phyloP scores from a whole-genome alignment of 2,888 invertebrate genomes.

The Thumatha senex region DNA sequence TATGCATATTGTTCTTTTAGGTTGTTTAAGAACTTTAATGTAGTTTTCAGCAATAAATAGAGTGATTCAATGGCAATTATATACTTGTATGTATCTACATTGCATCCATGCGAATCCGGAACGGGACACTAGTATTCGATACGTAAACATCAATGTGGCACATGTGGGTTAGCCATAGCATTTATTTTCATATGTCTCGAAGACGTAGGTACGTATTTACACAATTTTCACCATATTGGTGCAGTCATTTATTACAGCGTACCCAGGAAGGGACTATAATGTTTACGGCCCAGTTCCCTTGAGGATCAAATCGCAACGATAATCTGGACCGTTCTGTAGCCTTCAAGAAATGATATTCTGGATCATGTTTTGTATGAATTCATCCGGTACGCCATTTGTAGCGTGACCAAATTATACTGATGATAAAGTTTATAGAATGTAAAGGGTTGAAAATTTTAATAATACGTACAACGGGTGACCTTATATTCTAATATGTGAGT shows the following conservation, averaged over 20 bases:
- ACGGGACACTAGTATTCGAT: no score
- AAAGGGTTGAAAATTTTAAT: no score
- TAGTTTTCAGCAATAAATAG: no score
- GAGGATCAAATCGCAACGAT: conserved; percentile 24
- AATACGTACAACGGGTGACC: no score
- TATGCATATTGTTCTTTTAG: no score
- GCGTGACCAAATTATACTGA: no score
- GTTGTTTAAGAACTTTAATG: no score
- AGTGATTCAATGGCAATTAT: no score
- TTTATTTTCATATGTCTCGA: conserved; percentile 14
- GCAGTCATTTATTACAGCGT: conserved; percentile 28
- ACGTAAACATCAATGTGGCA: background rate
- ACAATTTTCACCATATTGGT: conserved; percentile 30
- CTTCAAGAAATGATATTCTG: conserved; percentile 12
- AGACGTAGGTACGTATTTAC: conserved; percentile 22
- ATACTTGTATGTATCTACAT: no score
- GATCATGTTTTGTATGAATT: conserved; percentile 20
- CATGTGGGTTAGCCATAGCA: conserved; percentile 1
- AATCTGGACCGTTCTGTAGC: conserved; percentile 16
- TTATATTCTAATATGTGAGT: no score
- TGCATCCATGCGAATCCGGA: no score
- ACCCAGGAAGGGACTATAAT: conserved; percentile 27
- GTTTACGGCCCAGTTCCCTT: conserved; percentile 24
- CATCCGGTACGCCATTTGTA: conserved; percentile 3
- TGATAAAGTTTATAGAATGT: no score